Evolutionary conservation across 2,888 invertebrate species (phyloP), one percentile per base, ranked within the genome.

Genomic region (Tethea ocularis): DNA sequence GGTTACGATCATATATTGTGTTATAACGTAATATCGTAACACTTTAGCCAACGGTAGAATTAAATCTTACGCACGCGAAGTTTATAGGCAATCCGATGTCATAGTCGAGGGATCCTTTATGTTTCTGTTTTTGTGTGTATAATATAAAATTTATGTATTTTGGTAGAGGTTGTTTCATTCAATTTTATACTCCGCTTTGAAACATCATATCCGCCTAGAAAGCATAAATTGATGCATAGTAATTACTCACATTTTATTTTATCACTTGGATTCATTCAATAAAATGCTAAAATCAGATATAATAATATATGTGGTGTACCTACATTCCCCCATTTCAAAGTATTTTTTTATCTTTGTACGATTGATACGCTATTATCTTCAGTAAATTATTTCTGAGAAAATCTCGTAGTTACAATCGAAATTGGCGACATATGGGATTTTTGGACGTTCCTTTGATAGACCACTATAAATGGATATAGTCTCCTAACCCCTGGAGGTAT

Each of bases 1-100:
- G 64, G 70, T 77, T 74, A 60, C 59, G 62, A 72, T 65, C 61
- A 20, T 33, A 33, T 53, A 33, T 53, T 22, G 22, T 53, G 17
- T 8, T 17, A 20, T 20, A 13, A 33, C 17, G 8, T 53, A 20
- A 33, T 54, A 20, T 20, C 13, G 54, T 17, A 22, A 22, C 54
- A 17, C 17, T n/a, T 33, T 53, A 17, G 8, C 17, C 17, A 29
- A 29, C 24, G 7, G 20, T 17, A 5, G 26, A 4, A 53, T 53
- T 53, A 26, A 53, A 53, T 53, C n/a, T 53, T 52, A 24, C 52
- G 26, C 29, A 20, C 15, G 29, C 46, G 20, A 20, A 46, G 46
- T 46, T 46, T 46, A 46, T 46, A 46, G 46, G 46, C 46, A 6
- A 41, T 41, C 17, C 8, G 41, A 46, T 46, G 46, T 46, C 46